Evolutionary conservation across 2,797 vertebrate species (phyloP), one percentile per base, ranked within the genome.

Genomic region (Tadarida brasiliensis): DNA sequence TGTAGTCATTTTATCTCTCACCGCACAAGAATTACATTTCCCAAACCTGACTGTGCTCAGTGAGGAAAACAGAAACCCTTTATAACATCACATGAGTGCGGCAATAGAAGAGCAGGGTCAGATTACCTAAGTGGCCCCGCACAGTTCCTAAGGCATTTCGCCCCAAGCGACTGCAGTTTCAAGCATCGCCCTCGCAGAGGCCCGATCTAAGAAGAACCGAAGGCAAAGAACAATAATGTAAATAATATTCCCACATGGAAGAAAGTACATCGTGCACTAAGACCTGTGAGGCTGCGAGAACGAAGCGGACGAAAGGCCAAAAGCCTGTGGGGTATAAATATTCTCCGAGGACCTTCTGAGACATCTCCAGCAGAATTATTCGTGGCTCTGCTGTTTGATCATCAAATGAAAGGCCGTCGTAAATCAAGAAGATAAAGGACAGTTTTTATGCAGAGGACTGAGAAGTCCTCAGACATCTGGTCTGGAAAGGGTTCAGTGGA

Each of bases 341-440:
- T 59, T 77, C 96, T 83, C 68, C n/a, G 54, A 85, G 89, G 28
- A 59, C 89, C 84, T 56, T 9, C 87, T 51, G 57, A 96, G 97
- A 95, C 0, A 4, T 26, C 76, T 22, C 11, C 57, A 63, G 73
- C 81, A 76, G 95, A 90, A 83, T 94, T 88, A 85, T 94, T 17
- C 95, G 94, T 94, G 95, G 70, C 92, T 97, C 91, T 0, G 4
- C 96, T 94, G 4, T 96, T 94, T 89, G 87, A 97, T 96, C 97
- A 96, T 88, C 49, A 57, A 96, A 82, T 39, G 8, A 54, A 91
- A 94, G 71, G 28, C 76, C 80, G 89, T 88, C 94, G 94, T 98
- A 97, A 98, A 98, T 98, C 97, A 98, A 65, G 56, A 83, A 97
- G 97, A 98, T 96, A 97, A 97, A 98, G 92, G 90, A 63, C 82